Evolutionary conservation across 1,140 invertebrate genomes (phyloP), one percentile per base, ranked within the genome.

Genomic region (Ectropis grisescens): DNA sequence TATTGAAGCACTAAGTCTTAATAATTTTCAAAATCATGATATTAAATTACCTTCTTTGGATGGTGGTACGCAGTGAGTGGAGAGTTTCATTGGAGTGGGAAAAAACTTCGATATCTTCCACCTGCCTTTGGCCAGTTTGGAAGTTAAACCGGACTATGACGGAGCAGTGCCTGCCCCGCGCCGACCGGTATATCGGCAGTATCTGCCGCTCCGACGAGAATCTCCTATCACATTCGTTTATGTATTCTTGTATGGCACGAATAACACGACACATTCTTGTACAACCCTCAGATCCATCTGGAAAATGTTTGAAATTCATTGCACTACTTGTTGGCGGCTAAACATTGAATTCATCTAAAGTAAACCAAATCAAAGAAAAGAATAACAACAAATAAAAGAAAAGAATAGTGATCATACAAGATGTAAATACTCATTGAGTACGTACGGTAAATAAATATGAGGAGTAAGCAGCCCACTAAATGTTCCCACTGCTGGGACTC

Each of bases 11-110:
- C n/a, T n/a, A n/a, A n/a, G n/a, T n/a, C n/a, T n/a, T n/a, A n/a
- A n/a, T n/a, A n/a, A n/a, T n/a, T n/a, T n/a, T n/a, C n/a, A n/a
- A n/a, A n/a, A n/a, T n/a, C n/a, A n/a, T n/a, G n/a, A n/a, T n/a
- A n/a, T n/a, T n/a, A n/a, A 19, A 19, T 4, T 19, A 82, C 82
- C 75, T 81, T 46, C 70, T 76, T 47, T 82, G 79, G 33, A 83
- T 66, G 2, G 60, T 59, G 12, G 64, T 38, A 37, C 93, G 85
- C 33, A 97, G 82, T 26, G 91, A 90, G 37, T 91, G 90, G 36
- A 97, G 82, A 2, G 95, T 98, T 65, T 98, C 96, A 70, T 98
- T 98, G 29, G 90, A 93, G 80, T 99, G 97, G 27, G 95, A 97
- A 60, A 88, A 91, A 26, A 98, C 82, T 70, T 98, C 96, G 50